A percentile compares a stretch with the other conserved stretches of the same genome.
These are phyloP conservation scores for Phasia obesa DNA, from an alignment of 2,888 invertebrate genomes.

Conservation along the genomic window DNA sequence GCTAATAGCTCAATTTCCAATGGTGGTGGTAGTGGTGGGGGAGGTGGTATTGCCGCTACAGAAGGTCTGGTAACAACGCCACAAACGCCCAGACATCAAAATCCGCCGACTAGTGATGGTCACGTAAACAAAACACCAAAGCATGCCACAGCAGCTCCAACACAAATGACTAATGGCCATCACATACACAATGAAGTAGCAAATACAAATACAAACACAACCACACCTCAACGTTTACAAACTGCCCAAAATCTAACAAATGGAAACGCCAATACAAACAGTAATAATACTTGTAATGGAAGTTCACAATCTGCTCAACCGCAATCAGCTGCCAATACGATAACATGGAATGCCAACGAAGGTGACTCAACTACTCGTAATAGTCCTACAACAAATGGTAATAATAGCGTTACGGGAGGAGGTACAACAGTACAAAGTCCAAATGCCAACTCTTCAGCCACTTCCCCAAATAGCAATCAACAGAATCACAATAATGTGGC, in stretches of 20 bases:
- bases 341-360: slow-evolving; percentile 69
- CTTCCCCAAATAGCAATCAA: slow-evolving; percentile 60
- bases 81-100: slow-evolving; percentile 68
- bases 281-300: slow-evolving; percentile 73
- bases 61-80: slow-evolving; percentile 37
- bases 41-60: background rate
- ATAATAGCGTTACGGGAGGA: slow-evolving; percentile 35
- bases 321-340: slow-evolving; percentile 68
- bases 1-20: slow-evolving; percentile 54
- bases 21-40: slow-evolving; percentile 36
- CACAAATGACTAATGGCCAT: slow-evolving; percentile 72
- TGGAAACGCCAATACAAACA: slow-evolving; percentile 70
- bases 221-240: slow-evolving; percentile 73
- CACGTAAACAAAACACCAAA: slow-evolving; percentile 76
- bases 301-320: slow-evolving; percentile 75
- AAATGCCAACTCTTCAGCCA: slow-evolving; percentile 69
- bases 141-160: slow-evolving; percentile 71
- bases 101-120: slow-evolving; percentile 41
- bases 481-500: slow-evolving; percentile 5
- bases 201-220: slow-evolving; percentile 36
- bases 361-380: slow-evolving; percentile 67
- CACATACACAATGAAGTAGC: slow-evolving; percentile 61
- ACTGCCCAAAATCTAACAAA: slow-evolving; percentile 76
- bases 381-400: slow-evolving; percentile 72
- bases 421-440: slow-evolving; percentile 68